Evolutionary conservation across 2,888 invertebrate species (phyloP), one percentile per base, ranked within the genome.

Genomic region (Cheilosia impressa): DNA sequence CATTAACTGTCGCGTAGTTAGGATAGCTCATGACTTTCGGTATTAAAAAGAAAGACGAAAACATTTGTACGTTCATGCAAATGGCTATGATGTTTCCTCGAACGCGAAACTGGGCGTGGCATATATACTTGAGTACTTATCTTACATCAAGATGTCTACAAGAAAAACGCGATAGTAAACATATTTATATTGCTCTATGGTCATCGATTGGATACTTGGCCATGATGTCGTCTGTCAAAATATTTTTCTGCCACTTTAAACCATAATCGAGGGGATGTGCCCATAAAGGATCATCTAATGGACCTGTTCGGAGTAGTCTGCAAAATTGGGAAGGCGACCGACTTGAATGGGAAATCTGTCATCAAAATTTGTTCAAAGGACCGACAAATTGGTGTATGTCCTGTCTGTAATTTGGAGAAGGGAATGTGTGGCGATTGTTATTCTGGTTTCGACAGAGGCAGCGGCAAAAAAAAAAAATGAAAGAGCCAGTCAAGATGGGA

Each of bases 201-300:
- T 62, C 72, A 72, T 71, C 60, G 60, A 53, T n/a, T 22, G 52
- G 65, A 4, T 47, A 45, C 47, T 73, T 72, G 60, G 71, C 62
- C 75, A 75, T 65, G 69, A 84, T 84, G 80, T 84, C 80, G 80
- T 75, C 75, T 55, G 55, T 55, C 55, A 34, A 10, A 17, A 55
- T 34, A 27, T 55, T 34, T 80, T 80, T 58, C 69, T 80, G 80
- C 55, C 84, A 84, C 84, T 84, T 84, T 84, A 84, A 84, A 80
- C 84, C 83, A 84, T 84, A 84, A 84, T 84, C 75, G 80, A 84
- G 80, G 75, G 80, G 79, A 80, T 75, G 69, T 63, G 75, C 53
- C 63, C 43, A 75, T 84, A 80, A 84, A 75, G 75, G 75, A 80
- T 60, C 53, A 66, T 80, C 75, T 80, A 80, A 80, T 84, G 84